phyloP scores from a whole-genome alignment of 1,140 invertebrate species.

The Drosophila sulfurigaster region DNA sequence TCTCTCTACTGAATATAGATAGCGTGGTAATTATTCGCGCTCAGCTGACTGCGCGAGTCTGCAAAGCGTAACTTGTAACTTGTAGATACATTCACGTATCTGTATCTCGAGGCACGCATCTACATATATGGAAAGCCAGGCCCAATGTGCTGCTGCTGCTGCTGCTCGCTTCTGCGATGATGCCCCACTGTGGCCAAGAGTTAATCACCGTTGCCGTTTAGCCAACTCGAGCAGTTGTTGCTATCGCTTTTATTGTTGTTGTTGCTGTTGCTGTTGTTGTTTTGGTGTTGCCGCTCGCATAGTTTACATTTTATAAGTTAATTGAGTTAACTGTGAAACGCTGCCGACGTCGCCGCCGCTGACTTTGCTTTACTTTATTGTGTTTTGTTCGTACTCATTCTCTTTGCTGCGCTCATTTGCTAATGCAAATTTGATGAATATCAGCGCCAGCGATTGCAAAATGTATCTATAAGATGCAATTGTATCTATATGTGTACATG shows the following conservation, averaged over 20 bases:
- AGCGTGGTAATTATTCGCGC: slow-evolving; percentile 81
- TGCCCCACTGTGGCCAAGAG: slow-evolving; percentile 64
- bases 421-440: slow-evolving; percentile 73
- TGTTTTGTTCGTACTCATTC: slow-evolving; percentile 2
- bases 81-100: slow-evolving; percentile 77
- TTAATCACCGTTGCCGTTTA: slow-evolving; percentile 83
- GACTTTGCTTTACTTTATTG: slow-evolving; percentile 4
- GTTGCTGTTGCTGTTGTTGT: slow-evolving; percentile 27
- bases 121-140: slow-evolving; percentile 70
- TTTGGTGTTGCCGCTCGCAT: slow-evolving; percentile 55
- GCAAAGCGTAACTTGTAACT: slow-evolving; percentile 81
- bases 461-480: slow-evolving; percentile 30
- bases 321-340: slow-evolving; percentile 82
- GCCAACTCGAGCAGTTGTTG: slow-evolving; percentile 45
- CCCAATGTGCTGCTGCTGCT: not conserved
- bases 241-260: slow-evolving; percentile 30
- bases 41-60: slow-evolving; percentile 80
- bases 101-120: slow-evolving; percentile 70
- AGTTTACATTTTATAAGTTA: slow-evolving; percentile 84
- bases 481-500: slow-evolving; percentile 13
- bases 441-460: slow-evolving; percentile 34
- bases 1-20: slow-evolving; percentile 12
- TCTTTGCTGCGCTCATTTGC: slow-evolving; percentile 62
- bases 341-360: slow-evolving; percentile 42
- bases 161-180: not conserved